phyloP scores from a whole-genome alignment of 2,113 vertebrate genomes.

The Pelobates fuscus region DNA sequence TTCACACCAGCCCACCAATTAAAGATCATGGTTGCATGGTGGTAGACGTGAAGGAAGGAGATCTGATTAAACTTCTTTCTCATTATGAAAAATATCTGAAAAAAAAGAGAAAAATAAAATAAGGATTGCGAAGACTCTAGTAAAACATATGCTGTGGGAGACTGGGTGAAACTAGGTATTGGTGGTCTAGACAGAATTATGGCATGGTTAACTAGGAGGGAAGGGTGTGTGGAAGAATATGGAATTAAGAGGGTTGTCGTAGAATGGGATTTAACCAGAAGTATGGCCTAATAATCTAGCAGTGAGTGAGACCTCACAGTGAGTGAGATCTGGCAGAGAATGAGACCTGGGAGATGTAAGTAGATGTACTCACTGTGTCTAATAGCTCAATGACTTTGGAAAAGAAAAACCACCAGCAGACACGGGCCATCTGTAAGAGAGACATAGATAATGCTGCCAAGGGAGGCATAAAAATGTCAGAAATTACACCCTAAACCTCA shows the following conservation, averaged over 20 bases:
- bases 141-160: too few species aligned
- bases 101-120: conserved; percentile 2
- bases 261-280: too few species aligned
- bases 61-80: conserved; percentile 76
- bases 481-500: too few species aligned
- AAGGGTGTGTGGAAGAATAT: not conserved
- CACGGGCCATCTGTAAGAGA: conserved; percentile 79
- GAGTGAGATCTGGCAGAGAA: too few species aligned
- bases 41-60: conserved; percentile 81
- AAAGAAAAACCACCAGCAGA: conserved; percentile 78
- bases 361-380: conserved; percentile 60
- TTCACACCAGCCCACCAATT: conserved; percentile 79
- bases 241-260: not conserved
- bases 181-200: too few species aligned
- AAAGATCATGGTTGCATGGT: conserved; percentile 78
- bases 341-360: too few species aligned
- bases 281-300: too few species aligned
- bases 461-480: too few species aligned
- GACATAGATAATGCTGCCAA: too few species aligned
- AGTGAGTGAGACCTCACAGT: too few species aligned
- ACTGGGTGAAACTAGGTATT: too few species aligned
- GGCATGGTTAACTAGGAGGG: not conserved
- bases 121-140: not conserved
- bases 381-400: conserved; percentile 72
- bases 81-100: conserved; percentile 80